A percentile compares a stretch with the other conserved stretches of the same genome.
Evolutionary conservation across 2,113 vertebrate species (phyloP).

Genomic region (Esox niger): DNA sequence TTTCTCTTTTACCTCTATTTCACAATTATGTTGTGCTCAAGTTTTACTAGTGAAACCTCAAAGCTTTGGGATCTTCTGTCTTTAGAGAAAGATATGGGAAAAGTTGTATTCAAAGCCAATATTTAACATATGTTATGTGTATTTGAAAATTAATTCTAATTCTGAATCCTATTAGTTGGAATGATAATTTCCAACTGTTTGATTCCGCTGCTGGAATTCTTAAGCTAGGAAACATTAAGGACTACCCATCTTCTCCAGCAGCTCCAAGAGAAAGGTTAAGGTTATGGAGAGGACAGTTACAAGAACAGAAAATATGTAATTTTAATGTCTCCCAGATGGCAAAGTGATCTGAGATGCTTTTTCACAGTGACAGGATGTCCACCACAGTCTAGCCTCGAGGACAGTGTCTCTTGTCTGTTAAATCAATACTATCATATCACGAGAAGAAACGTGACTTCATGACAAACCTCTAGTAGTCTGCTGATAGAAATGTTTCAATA

Average conservation of each 20-base stretch:
- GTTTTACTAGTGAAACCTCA: too few species aligned
- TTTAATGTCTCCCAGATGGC: slow-evolving; percentile 22
- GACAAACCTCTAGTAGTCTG: too few species aligned
- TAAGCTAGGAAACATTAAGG: slow-evolving; percentile 49
- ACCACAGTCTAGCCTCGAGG: too few species aligned
- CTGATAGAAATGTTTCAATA: too few species aligned
- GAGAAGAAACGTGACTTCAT: too few species aligned
- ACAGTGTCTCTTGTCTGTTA: background rate
- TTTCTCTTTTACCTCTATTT: too few species aligned
- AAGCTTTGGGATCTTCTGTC: background rate
- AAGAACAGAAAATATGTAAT: slow-evolving; percentile 28
- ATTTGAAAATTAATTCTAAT: background rate
- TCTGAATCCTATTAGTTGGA: slow-evolving; percentile 1
- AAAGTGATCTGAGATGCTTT: too few species aligned
- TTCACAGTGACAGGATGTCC: too few species aligned
- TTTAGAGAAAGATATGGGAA: too few species aligned
- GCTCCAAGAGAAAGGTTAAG: slow-evolving; percentile 34
- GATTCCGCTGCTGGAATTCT: slow-evolving; percentile 35
- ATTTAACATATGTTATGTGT: too few species aligned
- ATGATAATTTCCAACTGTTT: slow-evolving; percentile 34
- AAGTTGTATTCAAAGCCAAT: too few species aligned
- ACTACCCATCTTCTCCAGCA: slow-evolving; percentile 16
- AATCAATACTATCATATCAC: background rate
- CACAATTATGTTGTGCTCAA: too few species aligned
- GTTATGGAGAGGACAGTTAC: slow-evolving; percentile 42